phyloP scores from a whole-genome alignment of 2,113 vertebrate species.

The Cochlearius cochlearius region DNA sequence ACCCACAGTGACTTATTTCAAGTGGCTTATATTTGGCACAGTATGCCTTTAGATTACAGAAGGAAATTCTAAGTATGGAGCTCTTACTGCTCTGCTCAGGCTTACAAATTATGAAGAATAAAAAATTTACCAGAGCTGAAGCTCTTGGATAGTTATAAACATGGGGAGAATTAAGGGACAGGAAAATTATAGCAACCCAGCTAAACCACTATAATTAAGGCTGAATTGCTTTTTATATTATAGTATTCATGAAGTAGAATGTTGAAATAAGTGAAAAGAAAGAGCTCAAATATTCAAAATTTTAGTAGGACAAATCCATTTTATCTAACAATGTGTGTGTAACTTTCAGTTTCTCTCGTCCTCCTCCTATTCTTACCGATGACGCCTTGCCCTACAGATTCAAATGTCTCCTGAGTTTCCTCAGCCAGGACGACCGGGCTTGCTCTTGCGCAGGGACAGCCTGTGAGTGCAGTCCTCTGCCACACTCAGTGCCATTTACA shows the following conservation, averaged over 20 bases:
- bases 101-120: slow-evolving; percentile 60
- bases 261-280: slow-evolving; percentile 60
- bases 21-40: slow-evolving; percentile 51
- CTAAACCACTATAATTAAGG: slow-evolving; percentile 64
- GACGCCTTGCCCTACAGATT: neutral
- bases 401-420: neutral
- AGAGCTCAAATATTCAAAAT: slow-evolving; percentile 39
- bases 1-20: slow-evolving; percentile 22
- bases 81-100: slow-evolving; percentile 49
- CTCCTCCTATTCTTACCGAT: accelerated
- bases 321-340: neutral
- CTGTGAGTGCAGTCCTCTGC: neutral
- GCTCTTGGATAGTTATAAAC: slow-evolving; percentile 56
- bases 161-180: slow-evolving; percentile 62
- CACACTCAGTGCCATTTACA: neutral
- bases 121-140: slow-evolving; percentile 61
- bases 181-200: slow-evolving; percentile 65
- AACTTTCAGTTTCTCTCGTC: neutral
- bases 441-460: neutral
- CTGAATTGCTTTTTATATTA: slow-evolving; percentile 61
- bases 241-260: slow-evolving; percentile 49
- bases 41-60: slow-evolving; percentile 34
- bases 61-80: slow-evolving; percentile 30
- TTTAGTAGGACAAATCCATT: neutral
- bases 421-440: neutral